Evolutionary conservation across 2,797 vertebrate genomes (phyloP).

Genomic region (Darevskia nairensis): DNA sequence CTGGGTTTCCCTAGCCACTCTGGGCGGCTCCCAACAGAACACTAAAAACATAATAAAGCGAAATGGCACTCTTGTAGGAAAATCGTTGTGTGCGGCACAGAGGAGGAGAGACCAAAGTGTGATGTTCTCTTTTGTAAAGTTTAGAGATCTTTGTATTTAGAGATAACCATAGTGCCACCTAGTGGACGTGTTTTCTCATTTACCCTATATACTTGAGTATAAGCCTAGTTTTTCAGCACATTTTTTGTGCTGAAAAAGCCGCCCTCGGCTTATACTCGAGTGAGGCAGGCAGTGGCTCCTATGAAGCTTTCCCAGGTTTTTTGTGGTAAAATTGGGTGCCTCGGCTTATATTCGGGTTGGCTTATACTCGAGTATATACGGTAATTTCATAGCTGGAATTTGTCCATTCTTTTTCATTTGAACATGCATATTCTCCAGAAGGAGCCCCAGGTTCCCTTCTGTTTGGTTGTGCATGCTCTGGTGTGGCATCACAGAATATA

Average conservation of each 20-base stretch:
- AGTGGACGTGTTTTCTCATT: slow-evolving; percentile 41
- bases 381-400: not conserved
- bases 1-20: too few species aligned
- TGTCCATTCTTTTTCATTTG: not conserved
- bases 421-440: accelerated
- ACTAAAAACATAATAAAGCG: not conserved
- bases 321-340: too few species aligned
- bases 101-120: not conserved
- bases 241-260: too few species aligned
- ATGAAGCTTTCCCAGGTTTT: too few species aligned
- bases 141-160: not conserved
- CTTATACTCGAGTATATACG: too few species aligned
- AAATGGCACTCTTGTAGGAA: not conserved
- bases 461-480: not conserved
- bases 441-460: not conserved
- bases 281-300: too few species aligned
- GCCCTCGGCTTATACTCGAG: too few species aligned
- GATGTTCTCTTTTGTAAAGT: not conserved
- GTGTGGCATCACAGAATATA: not conserved
- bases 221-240: too few species aligned
- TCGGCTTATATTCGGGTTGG: too few species aligned
- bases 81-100: not conserved
- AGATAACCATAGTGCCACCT: slow-evolving; percentile 61
- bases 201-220: too few species aligned
- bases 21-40: too few species aligned